Conservation (phyloP, 2,113 vertebrate genomes). For the Desmodus rotundus region DNA sequence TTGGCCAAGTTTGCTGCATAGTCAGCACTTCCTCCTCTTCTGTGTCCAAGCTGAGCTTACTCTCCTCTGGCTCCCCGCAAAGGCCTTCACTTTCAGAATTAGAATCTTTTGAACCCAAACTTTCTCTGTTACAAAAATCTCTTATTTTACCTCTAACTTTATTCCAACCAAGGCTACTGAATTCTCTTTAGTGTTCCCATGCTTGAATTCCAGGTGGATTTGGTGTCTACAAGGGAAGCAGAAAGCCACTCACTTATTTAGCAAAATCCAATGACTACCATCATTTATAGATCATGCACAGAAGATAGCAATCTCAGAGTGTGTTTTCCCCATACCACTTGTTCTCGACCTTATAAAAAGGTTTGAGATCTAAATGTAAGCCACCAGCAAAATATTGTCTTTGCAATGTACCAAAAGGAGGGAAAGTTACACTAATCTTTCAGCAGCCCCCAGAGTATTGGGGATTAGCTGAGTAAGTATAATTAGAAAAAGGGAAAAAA, state of each 20-base stretch:
- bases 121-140: slow-evolving; percentile 34
- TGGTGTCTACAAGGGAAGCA: neutral
- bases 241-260: neutral
- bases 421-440: slow-evolving; percentile 49
- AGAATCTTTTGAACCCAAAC: slow-evolving; percentile 48
- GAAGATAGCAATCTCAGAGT: neutral
- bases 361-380: slow-evolving; percentile 36
- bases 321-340: neutral
- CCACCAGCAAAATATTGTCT: slow-evolving; percentile 28
- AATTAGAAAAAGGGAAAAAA: slow-evolving; percentile 52
- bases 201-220: neutral
- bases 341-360: slow-evolving; percentile 6
- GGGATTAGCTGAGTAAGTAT: slow-evolving; percentile 42
- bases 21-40: slow-evolving; percentile 61
- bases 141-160: slow-evolving; percentile 41
- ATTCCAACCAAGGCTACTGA: neutral
- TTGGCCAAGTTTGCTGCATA: slow-evolving; percentile 60
- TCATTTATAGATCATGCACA: neutral
- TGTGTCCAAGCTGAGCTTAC: slow-evolving; percentile 66
- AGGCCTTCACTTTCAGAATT: slow-evolving; percentile 44
- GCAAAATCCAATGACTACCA: neutral
- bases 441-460: neutral
- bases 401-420: neutral
- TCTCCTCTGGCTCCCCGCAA: slow-evolving; percentile 38
- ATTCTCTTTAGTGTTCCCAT: neutral